Conservation (phyloP, 64 coral and sea anemone genomes). For the Dendrophyllia cribrosa region DNA sequence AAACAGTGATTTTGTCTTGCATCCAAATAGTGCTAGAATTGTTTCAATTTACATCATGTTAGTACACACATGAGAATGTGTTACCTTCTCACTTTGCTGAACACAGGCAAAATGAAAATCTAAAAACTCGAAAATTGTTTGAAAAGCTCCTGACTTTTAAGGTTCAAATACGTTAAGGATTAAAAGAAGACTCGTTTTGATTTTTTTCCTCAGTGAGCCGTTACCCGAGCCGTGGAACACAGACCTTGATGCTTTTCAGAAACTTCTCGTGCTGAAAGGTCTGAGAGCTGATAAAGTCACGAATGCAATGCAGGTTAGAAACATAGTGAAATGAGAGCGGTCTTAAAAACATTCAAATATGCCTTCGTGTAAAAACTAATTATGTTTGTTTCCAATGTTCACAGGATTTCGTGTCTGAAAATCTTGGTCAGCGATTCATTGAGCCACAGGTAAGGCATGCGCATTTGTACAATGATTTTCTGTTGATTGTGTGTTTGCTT, state of each 20-base stretch:
- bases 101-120: too few species aligned
- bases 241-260: constrained; percentile 89
- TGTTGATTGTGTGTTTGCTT: neutral
- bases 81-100: too few species aligned
- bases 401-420: constrained; percentile 90
- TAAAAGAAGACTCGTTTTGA: neutral
- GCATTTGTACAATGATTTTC: too few species aligned
- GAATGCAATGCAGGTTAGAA: constrained; percentile 96
- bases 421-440: constrained; percentile 98
- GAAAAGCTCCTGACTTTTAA: too few species aligned
- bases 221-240: constrained; percentile 94
- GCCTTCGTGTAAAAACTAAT: neutral
- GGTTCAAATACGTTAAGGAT: too few species aligned
- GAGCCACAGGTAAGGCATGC: constrained; percentile 87
- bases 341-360: neutral
- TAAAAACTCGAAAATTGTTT: too few species aligned
- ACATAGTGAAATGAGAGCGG: neutral
- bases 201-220: constrained; percentile 62
- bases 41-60: too few species aligned
- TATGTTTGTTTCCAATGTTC: constrained; percentile 1
- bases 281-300: constrained; percentile 96
- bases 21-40: too few species aligned
- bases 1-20: too few species aligned
- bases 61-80: too few species aligned
- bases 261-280: constrained; percentile 90